Evolutionary conservation across 2,888 invertebrate species (phyloP).

Genomic region (Pterostichus niger): DNA sequence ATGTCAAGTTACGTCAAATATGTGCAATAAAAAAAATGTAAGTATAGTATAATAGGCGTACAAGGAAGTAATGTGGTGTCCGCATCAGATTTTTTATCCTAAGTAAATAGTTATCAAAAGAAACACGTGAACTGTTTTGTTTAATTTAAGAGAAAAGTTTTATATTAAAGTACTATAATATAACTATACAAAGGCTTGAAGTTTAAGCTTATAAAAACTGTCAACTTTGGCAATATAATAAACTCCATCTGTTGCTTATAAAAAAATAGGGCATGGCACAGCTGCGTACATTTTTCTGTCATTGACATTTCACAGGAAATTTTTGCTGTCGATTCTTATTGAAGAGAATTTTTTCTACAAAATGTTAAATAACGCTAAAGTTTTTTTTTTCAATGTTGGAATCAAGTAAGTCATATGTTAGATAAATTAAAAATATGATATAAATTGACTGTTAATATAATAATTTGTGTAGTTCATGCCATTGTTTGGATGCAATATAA

Average conservation of each 20-base stretch:
- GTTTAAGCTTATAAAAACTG: constrained; percentile 40
- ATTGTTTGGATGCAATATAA: too few species aligned
- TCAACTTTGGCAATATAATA: constrained; percentile 25
- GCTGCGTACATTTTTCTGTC: constrained; percentile 28
- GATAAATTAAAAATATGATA: too few species aligned
- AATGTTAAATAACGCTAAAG: too few species aligned
- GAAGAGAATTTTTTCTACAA: background rate
- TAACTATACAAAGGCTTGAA: background rate
- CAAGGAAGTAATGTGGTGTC: too few species aligned
- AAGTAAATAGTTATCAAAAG: background rate
- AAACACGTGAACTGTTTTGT: background rate
- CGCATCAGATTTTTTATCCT: too few species aligned
- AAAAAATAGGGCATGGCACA: constrained; percentile 19
- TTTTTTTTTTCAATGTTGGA: too few species aligned
- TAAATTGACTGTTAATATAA: too few species aligned
- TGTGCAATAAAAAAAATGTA: too few species aligned
- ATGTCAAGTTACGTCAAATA: too few species aligned
- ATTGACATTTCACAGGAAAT: constrained; percentile 22
- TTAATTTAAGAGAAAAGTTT: background rate
- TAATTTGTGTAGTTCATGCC: too few species aligned
- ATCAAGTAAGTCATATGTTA: too few species aligned
- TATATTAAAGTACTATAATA: background rate
- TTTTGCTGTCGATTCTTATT: background rate
- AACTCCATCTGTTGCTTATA: constrained; percentile 42
- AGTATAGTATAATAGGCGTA: too few species aligned